Evolutionary conservation across 2,797 vertebrate species (phyloP).

Genomic region (Miopithecus talapoin): DNA sequence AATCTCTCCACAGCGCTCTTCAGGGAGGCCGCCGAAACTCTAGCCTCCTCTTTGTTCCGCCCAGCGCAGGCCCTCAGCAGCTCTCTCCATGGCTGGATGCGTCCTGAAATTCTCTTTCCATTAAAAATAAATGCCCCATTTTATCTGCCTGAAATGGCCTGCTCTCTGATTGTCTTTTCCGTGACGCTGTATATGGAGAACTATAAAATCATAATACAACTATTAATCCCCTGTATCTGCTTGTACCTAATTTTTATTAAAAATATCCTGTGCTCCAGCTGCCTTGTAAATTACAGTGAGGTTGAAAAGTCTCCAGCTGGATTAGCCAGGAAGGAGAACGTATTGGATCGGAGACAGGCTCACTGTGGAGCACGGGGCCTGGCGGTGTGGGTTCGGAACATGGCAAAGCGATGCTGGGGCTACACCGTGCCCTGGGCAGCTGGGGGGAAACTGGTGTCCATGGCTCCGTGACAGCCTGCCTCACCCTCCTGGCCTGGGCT

Average conservation of each 20-base stretch:
- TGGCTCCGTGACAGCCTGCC: rapidly evolving
- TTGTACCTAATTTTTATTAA: constrained; percentile 87
- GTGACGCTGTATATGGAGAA: constrained; percentile 76
- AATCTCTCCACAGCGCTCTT: background rate
- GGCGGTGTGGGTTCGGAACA: background rate
- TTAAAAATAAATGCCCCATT: constrained; percentile 88
- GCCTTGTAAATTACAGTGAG: constrained; percentile 77
- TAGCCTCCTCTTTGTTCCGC: constrained; percentile 64
- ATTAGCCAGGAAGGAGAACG: constrained; percentile 68
- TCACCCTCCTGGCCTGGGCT: rapidly evolving
- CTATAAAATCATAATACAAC: constrained; percentile 87
- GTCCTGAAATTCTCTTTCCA: constrained; percentile 85
- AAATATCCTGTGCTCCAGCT: constrained; percentile 82
- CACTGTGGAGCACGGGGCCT: constrained; percentile 77
- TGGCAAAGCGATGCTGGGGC: rapidly evolving
- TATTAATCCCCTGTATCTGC: constrained; percentile 87
- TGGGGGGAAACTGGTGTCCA: background rate
- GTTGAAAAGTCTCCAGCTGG: constrained; percentile 70
- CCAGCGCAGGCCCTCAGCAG: constrained; percentile 55
- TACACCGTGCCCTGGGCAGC: rapidly evolving
- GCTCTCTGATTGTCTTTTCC: constrained; percentile 82
- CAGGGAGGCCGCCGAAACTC: rapidly evolving
- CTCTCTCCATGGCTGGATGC: constrained; percentile 81
- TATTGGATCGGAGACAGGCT: constrained; percentile 63
- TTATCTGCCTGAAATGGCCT: constrained; percentile 82